Base-by-base conservation (phyloP, 1,140 invertebrate species). In the Mamestra configurata region DNA sequence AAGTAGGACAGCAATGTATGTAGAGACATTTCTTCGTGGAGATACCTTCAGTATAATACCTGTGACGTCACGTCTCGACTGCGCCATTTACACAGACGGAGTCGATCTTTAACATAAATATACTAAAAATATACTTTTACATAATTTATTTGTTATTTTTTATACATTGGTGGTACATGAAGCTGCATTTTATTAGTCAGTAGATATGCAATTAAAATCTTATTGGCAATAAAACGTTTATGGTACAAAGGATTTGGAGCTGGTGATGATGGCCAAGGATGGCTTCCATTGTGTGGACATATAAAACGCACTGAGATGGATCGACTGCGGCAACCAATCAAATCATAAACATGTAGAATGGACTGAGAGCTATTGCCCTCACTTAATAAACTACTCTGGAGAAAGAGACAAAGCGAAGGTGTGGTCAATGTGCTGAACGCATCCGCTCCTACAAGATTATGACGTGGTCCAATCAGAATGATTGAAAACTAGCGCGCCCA, bases 1-100 rank as follows among this genome's bases (percentile, higher is more conserved):
- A n/a, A n/a, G n/a, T n/a, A n/a, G n/a, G n/a, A n/a, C n/a, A n/a
- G n/a, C n/a, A n/a, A n/a, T n/a, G n/a, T n/a, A n/a, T n/a, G n/a
- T n/a, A n/a, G n/a, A n/a, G n/a, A n/a, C n/a, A n/a, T n/a, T n/a
- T n/a, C n/a, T n/a, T n/a, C n/a, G n/a, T n/a, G n/a, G 6, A 55
- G 11, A 24, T 10, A 59, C 11, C 22, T 15, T 43, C 24, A 46
- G 43, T 70, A 61, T 61, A 35, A 18, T 37, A 61, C 31, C 66
- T 49, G 66, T 70, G 66, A 70, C 37, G 66, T 70, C 8, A n/a
- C 66, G 22, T 18, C 40, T 20, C 27, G 27, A 70, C 40, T 40
- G 66, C 66, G 66, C 66, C 66, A 27, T 46, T 51, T 53, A 77
- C 64, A 61, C 22, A 71, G 71, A 81, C 79, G 55, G 66, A 77